Evolutionary conservation across 1,140 invertebrate species (phyloP).

Genomic region (Zaprionus camerounensis): DNA sequence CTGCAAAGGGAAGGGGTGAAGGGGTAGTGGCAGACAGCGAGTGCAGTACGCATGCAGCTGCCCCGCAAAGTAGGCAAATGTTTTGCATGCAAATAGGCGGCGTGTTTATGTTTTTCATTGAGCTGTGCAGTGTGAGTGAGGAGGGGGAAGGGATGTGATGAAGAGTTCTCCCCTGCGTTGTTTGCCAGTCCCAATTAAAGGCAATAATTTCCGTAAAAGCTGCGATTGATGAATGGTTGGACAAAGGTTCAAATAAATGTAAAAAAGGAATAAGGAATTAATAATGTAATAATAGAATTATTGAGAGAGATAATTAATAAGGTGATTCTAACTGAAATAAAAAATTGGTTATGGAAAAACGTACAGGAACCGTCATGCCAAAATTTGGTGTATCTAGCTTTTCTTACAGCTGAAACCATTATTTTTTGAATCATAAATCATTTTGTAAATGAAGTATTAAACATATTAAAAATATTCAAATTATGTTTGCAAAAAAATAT

Average conservation of each 20-base stretch:
- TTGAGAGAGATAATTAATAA: no score
- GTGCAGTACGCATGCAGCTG: slow-evolving; percentile 18
- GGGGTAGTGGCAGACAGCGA: neutral
- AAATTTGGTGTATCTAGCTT: no score
- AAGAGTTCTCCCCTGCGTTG: neutral
- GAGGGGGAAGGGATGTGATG: neutral
- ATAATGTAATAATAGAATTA: no score
- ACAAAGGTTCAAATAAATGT: neutral
- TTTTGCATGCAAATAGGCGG: slow-evolving; percentile 44
- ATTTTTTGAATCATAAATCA: no score
- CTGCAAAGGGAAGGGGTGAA: neutral
- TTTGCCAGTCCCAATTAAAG: neutral
- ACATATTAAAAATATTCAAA: no score
- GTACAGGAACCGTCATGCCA: no score
- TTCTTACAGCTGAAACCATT: no score
- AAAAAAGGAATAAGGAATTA: neutral
- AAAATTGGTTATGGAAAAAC: no score
- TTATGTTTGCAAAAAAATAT: no score
- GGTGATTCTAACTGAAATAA: no score
- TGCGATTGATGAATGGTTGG: neutral
- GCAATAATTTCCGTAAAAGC: neutral
- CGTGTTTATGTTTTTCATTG: slow-evolving; percentile 32
- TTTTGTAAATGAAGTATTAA: no score
- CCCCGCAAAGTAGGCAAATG: slow-evolving; percentile 49
- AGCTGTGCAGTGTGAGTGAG: neutral